Evolutionary conservation across 2,113 vertebrate species (phyloP).

Genomic region (Theristicus caerulescens): DNA sequence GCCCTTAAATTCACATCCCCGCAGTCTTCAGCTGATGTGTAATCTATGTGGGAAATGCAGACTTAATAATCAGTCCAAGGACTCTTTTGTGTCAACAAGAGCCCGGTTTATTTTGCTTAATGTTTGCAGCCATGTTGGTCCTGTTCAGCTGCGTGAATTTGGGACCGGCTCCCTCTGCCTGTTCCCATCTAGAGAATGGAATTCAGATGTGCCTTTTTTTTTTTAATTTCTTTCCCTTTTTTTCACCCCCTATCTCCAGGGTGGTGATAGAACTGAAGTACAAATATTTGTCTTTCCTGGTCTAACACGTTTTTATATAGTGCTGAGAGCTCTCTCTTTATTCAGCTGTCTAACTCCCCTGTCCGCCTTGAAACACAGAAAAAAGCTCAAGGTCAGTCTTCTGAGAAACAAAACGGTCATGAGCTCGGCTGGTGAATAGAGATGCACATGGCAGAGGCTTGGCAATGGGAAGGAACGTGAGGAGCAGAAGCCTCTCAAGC

Average conservation of each 20-base stretch:
- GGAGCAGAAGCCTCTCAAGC: not conserved
- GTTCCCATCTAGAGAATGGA: not conserved
- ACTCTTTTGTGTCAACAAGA: not conserved
- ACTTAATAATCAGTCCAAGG: not conserved
- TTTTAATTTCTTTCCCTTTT: too few relatives aligned
- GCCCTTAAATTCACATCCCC: not conserved
- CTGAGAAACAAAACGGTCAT: not conserved
- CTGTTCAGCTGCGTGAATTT: not conserved
- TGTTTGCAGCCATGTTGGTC: not conserved
- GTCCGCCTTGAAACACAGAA: not conserved
- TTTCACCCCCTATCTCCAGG: not conserved
- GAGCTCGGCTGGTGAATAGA: not conserved
- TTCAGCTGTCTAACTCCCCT: slow-evolving; percentile 2
- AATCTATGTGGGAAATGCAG: slow-evolving; percentile 24
- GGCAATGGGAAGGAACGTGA: not conserved
- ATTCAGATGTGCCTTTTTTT: not conserved
- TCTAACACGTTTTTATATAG: not conserved
- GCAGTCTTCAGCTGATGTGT: not conserved
- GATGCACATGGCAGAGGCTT: not conserved
- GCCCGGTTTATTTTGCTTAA: not conserved
- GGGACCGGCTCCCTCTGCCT: not conserved
- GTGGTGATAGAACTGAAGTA: not conserved
- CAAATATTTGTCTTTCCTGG: slow-evolving; percentile 60
- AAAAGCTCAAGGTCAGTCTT: not conserved
- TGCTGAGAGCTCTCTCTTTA: not conserved